Conservation (phyloP, 2,797 vertebrate species). For the Artibeus jamaicensis region DNA sequence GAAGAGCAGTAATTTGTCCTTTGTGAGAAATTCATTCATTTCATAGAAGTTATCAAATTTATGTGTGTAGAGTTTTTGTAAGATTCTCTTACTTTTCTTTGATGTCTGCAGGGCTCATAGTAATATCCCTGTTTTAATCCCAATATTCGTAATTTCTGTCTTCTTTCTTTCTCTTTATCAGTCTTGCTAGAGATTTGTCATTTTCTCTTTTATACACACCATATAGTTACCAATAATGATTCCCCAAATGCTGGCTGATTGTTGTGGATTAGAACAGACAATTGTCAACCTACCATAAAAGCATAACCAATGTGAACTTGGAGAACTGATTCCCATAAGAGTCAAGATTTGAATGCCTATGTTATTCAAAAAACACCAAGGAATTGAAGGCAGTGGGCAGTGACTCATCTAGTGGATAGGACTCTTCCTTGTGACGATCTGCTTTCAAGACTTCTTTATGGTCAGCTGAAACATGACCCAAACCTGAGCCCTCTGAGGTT, state of each 20-base stretch:
- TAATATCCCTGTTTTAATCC: background rate
- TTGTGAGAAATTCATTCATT: background rate
- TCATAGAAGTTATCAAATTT: background rate
- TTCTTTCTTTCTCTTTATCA: background rate
- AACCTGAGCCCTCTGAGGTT: conserved; percentile 19
- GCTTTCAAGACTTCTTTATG: background rate
- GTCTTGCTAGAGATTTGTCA: background rate
- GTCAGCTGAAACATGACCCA: conserved; percentile 56
- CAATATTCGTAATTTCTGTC: background rate
- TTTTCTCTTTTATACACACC: background rate
- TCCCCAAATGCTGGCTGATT: background rate
- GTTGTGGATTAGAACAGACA: background rate
- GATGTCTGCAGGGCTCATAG: background rate
- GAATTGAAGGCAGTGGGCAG: background rate
- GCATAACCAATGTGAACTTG: background rate
- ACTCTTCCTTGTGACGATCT: background rate
- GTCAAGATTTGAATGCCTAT: conserved; percentile 5
- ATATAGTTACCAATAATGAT: background rate
- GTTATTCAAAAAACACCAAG: background rate
- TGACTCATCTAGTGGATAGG: conserved; percentile 44
- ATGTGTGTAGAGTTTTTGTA: background rate
- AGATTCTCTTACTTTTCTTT: background rate
- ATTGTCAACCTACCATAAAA: background rate
- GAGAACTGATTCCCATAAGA: background rate
- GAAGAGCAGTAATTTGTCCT: background rate